Base-by-base conservation (phyloP, 2,888 invertebrate species). In the Agriotes lineatus region DNA sequence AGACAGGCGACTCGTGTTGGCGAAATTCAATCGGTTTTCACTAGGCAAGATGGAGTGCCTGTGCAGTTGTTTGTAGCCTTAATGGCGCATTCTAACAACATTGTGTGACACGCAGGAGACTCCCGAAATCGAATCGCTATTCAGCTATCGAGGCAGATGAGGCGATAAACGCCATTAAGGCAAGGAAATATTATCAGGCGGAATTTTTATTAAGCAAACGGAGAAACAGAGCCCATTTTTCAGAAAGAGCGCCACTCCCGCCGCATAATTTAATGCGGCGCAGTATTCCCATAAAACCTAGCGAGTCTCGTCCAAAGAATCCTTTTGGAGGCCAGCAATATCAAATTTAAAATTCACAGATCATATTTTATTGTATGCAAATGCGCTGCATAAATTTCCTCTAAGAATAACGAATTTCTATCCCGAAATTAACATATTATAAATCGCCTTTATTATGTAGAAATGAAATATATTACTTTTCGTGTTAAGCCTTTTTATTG, bases 281-380 rank as follows among this genome's bases (percentile, higher is more conserved):
- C 12, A 48, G 48, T 48, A 48, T 48, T 48, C 48, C n/a, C 48
- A 48, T 25, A 48, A 48, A 48, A 48, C 25, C 48, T 22, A 25
- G 25, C 48, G 48, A 22, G 7, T 22, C 48, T 48, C 48, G 48
- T 48, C 25, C 25, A 48, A 45, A 48, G 48, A 48, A 48, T 48
- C 48, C 48, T 48, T 48, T 48, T 48, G 45, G 50, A 48, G 59
- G 45, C 42, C 66, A 56, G 65, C 78, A 79, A 78, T 79, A 80
- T 79, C 77, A 78, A 77, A 81, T 79, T 80, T 79, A 79, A 76
- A 80, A 81, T 80, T 79, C 79, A 76, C 78, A 77, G 78, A 80
- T 80, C 80, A 81, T 81, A 81, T 81, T 81, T 81, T 80, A 80
- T 80, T 81, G 81, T 81, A 81, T 81, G 81, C 80, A 80, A 81